phyloP scores from a whole-genome alignment of 2,113 vertebrate species.

The Narcine bancroftii region DNA sequence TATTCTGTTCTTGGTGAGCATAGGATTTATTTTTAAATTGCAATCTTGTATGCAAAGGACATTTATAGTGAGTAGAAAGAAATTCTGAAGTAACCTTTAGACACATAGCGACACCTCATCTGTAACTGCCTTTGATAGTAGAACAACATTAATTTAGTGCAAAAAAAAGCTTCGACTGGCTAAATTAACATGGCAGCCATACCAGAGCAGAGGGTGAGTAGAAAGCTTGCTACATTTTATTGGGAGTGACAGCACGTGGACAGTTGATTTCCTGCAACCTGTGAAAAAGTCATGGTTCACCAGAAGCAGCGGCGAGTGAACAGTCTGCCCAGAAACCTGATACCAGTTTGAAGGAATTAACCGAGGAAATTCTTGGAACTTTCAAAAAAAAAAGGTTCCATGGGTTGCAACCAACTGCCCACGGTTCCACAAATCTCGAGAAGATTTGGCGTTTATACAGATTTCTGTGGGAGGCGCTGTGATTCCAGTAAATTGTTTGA shows the following conservation, averaged over 20 bases:
- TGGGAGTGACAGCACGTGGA: slow-evolving; percentile 4
- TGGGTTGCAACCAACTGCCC: neutral
- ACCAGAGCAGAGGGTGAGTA: neutral
- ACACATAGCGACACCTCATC: neutral
- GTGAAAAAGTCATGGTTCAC: neutral
- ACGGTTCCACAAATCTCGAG: neutral
- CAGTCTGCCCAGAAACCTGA: neutral
- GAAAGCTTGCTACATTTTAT: neutral
- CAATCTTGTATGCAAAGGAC: neutral
- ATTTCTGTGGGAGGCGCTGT: neutral
- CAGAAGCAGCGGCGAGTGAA: neutral
- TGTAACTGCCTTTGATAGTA: neutral
- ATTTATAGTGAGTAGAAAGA: neutral
- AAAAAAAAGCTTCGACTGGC: neutral
- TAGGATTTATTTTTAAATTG: neutral
- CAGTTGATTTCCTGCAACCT: neutral
- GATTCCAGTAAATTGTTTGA: neutral
- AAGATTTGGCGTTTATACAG: neutral
- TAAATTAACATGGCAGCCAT: neutral
- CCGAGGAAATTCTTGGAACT: neutral
- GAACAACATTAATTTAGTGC: neutral
- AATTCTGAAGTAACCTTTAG: neutral
- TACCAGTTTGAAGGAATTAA: neutral
- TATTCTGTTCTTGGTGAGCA: no score
- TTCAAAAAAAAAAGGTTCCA: neutral